These are phyloP conservation scores for Chelonus formosanus DNA, from an alignment of 2,888 invertebrate species.

Conservation along the genomic window DNA sequence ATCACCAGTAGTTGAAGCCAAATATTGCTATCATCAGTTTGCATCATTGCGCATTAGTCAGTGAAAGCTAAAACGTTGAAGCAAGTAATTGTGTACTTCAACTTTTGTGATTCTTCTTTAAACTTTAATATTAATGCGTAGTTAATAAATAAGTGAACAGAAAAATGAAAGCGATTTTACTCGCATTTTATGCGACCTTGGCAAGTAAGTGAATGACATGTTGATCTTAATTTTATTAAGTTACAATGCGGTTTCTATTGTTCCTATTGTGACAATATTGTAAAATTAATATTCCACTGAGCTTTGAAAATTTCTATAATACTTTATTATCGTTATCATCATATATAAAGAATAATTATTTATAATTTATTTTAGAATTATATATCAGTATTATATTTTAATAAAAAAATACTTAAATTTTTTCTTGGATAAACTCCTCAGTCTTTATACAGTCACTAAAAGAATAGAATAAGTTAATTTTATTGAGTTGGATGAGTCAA, in stretches of 20 bases:
- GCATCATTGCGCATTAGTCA: background rate
- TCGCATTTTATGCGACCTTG: constrained; percentile 65
- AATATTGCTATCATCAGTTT: too few species aligned
- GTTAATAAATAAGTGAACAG: background rate
- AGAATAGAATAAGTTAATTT: too few species aligned
- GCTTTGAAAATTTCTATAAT: too few species aligned
- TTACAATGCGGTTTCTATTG: constrained; percentile 24
- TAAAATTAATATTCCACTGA: background rate
- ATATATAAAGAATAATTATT: too few species aligned
- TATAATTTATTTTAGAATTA: too few species aligned
- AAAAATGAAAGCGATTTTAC: constrained; percentile 61
- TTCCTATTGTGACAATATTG: background rate
- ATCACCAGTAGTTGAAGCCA: background rate
- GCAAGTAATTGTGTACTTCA: background rate
- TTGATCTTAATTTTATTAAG: constrained; percentile 29
- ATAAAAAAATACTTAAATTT: too few species aligned
- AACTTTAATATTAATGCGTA: background rate
- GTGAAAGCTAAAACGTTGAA: background rate
- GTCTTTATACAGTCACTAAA: too few species aligned
- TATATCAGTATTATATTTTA: too few species aligned
- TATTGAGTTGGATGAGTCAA: too few species aligned
- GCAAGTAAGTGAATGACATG: constrained; percentile 60
- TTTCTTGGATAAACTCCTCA: too few species aligned
- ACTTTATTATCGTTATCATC: too few species aligned
- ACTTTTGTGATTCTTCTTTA: background rate